phyloP scores from a whole-genome alignment of 2,113 vertebrate species.

The Theristicus caerulescens region DNA sequence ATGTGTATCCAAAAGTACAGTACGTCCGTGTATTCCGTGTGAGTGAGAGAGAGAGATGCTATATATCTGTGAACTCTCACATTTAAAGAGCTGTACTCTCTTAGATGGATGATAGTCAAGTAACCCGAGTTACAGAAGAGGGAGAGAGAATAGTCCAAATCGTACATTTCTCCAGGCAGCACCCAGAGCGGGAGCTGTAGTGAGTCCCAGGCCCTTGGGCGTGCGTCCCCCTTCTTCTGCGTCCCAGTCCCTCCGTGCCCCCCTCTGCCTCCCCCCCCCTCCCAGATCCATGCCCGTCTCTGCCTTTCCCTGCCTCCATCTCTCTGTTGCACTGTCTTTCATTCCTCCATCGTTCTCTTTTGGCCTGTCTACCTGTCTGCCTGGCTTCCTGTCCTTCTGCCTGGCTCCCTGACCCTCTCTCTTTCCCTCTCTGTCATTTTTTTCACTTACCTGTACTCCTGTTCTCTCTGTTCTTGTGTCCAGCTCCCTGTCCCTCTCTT shows the following conservation, averaged over 20 bases:
- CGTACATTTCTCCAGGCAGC: too few relatives aligned
- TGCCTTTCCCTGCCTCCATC: neutral
- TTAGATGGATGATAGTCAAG: too few relatives aligned
- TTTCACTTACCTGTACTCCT: too few relatives aligned
- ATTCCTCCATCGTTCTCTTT: neutral
- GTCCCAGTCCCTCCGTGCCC: fast-evolving
- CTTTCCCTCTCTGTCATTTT: neutral
- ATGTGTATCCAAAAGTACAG: neutral
- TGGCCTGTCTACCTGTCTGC: neutral
- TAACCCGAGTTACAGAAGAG: neutral
- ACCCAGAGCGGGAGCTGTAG: neutral
- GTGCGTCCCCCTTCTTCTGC: fast-evolving
- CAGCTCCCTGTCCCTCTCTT: neutral
- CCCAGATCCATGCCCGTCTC: too few relatives aligned
- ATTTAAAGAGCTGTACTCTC: neutral
- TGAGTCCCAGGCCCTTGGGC: neutral
- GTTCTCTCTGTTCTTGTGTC: neutral
- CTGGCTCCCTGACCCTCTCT: neutral
- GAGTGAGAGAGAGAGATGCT: neutral
- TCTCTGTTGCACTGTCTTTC: neutral
- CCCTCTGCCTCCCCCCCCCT: neutral
- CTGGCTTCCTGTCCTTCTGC: too few relatives aligned
- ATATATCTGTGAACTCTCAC: fast-evolving
- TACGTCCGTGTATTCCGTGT: fast-evolving
- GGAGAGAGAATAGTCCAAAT: too few relatives aligned